These are phyloP conservation scores for Tinea semifulvella DNA, from an alignment of 2,888 invertebrate genomes.

Conservation along the genomic window DNA sequence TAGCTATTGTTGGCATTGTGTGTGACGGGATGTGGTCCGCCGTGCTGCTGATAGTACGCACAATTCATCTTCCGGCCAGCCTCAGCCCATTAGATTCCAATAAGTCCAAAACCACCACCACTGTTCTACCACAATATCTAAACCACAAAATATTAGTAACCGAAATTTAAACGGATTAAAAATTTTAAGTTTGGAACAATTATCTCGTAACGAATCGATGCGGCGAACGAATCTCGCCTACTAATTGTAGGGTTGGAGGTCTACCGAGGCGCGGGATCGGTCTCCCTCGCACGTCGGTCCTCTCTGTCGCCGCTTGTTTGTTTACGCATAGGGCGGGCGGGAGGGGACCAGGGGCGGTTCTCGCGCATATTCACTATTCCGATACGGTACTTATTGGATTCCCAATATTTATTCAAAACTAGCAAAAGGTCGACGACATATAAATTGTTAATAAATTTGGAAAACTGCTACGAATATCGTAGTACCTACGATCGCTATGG, in stretches of 20 bases:
- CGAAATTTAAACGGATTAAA: constrained; percentile 5
- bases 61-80: constrained; percentile 40
- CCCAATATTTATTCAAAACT: constrained; percentile 7
- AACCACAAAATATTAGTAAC: neutral
- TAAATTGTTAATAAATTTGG: constrained; percentile 2
- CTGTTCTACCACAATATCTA: constrained; percentile 23
- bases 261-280: constrained; percentile 31
- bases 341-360: constrained; percentile 40
- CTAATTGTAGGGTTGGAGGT: constrained; percentile 62
- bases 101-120: constrained; percentile 22
- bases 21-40: constrained; percentile 48
- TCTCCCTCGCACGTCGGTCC: constrained; percentile 36
- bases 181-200: constrained; percentile 39
- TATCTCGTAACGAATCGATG: constrained; percentile 64
- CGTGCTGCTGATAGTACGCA: constrained; percentile 59
- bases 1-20: constrained; percentile 54
- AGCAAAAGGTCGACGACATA: neutral
- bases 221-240: constrained; percentile 63
- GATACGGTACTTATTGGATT: constrained; percentile 11
- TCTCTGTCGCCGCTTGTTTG: constrained; percentile 39
- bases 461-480: constrained; percentile 1
- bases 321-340: constrained; percentile 43
- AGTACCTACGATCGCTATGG: constrained; percentile 5
- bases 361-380: constrained; percentile 9
- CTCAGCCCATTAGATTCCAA: constrained; percentile 41